Conservation (phyloP, 1,140 invertebrate genomes). For the Brachionus plicatilis region DNA sequence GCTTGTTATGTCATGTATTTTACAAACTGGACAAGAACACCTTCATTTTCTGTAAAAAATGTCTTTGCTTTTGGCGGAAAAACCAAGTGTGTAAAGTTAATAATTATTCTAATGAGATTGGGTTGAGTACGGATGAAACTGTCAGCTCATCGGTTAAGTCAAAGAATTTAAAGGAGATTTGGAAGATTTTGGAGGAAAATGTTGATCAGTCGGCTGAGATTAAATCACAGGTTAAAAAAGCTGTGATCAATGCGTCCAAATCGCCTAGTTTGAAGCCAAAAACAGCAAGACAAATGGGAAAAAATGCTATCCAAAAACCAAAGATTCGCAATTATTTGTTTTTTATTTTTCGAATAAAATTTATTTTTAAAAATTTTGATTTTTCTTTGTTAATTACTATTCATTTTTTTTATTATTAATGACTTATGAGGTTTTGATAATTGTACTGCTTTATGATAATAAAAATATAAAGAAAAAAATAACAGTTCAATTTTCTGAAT, state of each 20-base stretch:
- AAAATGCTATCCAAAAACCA: not conserved
- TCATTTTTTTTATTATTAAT: no score
- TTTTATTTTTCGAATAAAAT: not conserved
- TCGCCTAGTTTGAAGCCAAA: constrained; percentile 10
- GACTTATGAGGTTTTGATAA: no score
- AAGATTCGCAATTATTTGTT: constrained; percentile 35
- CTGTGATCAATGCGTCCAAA: not conserved
- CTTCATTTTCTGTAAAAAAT: not conserved
- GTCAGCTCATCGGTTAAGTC: constrained; percentile 11
- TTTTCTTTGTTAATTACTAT: no score
- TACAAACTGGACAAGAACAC: not conserved
- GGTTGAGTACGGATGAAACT: not conserved
- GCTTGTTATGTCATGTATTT: not conserved
- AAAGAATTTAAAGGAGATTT: constrained; percentile 29
- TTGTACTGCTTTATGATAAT: no score
- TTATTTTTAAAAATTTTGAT: not conserved
- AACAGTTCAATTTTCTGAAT: no score
- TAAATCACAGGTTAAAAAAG: constrained; percentile 22
- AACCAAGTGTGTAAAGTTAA: constrained; percentile 2
- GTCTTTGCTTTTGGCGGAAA: not conserved
- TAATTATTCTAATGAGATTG: not conserved
- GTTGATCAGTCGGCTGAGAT: not conserved
- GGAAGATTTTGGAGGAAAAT: constrained; percentile 33
- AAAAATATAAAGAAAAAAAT: no score
- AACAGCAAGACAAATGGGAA: not conserved